Percentiles rank a stretch among this genome's conserved stretches.
Conservation (phyloP, 2,113 vertebrate species). For the Cavia aperea region DNA sequence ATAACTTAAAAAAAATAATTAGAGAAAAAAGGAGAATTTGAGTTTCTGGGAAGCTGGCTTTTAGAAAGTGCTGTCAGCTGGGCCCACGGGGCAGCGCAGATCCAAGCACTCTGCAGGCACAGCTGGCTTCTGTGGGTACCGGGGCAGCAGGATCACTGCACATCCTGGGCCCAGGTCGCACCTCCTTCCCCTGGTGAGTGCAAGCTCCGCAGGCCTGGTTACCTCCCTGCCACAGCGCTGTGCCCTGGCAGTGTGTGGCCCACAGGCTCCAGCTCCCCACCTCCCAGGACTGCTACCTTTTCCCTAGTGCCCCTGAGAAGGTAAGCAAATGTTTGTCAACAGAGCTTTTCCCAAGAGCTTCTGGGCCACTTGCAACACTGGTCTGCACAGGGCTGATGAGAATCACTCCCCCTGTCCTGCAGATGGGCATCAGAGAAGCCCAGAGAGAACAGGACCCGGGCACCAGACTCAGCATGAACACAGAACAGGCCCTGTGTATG, state of each 20-base stretch:
- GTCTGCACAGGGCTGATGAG: neutral
- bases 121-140: neutral
- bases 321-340: neutral
- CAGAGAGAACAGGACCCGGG: neutral
- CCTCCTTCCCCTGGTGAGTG: accelerated
- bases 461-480: accelerated
- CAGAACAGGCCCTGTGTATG: accelerated
- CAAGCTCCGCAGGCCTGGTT: neutral
- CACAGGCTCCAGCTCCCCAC: neutral
- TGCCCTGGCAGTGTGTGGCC: accelerated
- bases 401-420: neutral
- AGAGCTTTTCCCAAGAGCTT: neutral
- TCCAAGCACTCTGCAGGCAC: neutral
- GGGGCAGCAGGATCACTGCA: neutral
- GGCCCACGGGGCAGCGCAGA: neutral
- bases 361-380: neutral
- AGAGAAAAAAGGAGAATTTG: neutral
- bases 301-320: neutral
- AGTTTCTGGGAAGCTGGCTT: slow-evolving; percentile 31
- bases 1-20: neutral
- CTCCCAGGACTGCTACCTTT: neutral
- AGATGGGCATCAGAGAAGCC: neutral
- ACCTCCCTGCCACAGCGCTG: neutral
- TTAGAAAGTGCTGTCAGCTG: neutral
- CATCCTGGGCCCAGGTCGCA: accelerated